Evolutionary conservation across 2,113 vertebrate species (phyloP).

Genomic region (Panurus biarmicus): DNA sequence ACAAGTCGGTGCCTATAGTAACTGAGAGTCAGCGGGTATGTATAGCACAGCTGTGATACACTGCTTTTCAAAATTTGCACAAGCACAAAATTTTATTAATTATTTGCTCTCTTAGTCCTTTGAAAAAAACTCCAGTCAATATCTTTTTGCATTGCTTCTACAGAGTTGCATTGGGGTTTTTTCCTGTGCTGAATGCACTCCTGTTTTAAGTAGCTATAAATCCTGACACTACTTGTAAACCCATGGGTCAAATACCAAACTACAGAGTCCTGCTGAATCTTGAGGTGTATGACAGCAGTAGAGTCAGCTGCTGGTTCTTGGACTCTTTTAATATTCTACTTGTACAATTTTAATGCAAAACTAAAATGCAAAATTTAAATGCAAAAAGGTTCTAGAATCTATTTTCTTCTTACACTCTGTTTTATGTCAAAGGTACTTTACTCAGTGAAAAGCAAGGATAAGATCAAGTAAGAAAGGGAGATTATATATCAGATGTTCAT

Average conservation of each 20-base stretch:
- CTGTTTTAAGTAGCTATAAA: neutral
- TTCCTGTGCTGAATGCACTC: neutral
- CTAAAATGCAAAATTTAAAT: no score
- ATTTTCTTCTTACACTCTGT: neutral
- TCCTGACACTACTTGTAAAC: neutral
- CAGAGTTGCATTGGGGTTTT: neutral
- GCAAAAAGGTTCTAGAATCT: neutral
- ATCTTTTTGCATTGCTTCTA: neutral
- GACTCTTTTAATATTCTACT: neutral
- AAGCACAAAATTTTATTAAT: neutral
- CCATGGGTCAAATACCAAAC: neutral
- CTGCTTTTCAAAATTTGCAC: neutral
- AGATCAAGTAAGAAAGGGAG: neutral
- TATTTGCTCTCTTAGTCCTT: neutral
- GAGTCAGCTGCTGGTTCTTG: neutral
- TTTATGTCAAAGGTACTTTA: neutral
- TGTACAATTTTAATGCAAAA: neutral
- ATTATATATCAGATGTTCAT: neutral
- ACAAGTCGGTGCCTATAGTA: constrained; percentile 40
- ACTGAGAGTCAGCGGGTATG: constrained; percentile 71
- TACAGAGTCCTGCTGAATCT: neutral
- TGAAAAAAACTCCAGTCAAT: neutral
- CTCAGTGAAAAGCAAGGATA: neutral
- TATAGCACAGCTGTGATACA: neutral
- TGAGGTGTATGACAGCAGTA: neutral